Base-by-base conservation (phyloP, 2,888 invertebrate genomes). In the Catocala nupta region DNA sequence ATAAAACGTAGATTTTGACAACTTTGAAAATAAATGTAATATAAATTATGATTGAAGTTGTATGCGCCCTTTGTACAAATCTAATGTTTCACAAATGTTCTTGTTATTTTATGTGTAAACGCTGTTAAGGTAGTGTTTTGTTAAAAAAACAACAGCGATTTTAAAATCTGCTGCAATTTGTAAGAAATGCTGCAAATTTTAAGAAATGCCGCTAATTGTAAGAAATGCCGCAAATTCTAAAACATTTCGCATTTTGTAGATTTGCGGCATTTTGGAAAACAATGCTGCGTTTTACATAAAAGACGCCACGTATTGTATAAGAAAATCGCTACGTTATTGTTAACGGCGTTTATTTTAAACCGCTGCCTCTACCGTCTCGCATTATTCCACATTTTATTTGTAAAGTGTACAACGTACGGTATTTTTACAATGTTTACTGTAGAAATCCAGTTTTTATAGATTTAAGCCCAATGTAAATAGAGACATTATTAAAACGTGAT, bases 371-470 rank as follows among this genome's bases (percentile, higher is more conserved):
- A 58, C 53, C 50, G 63, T 69, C 54, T 61, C 68, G 63, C 60
- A 49, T 66, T 58, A 73, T 72, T 74, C 64, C 70, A 78, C 70
- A 77, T 78, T 75, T 76, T 78, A 77, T 77, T 79, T 80, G 78
- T 78, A 77, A 81, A 84, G 75, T 87, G 87, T 87, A 89, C 87
- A 82, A 82, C 83, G 82, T 89, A 84, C 81, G 80, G 83, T 86
- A 85, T 89, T 91, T 92, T 91, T 91, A 91, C 90, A 88, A 88
- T 87, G 80, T 92, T 90, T 91, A 92, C 90, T 90, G 88, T 92
- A 92, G 87, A 87, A 84, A 89, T 90, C 87, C 87, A 87, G 90
- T 92, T 91, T 88, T 91, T 87, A 82, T 92, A 91, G 90, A 84
- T 73, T 67, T 92, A 92, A 92, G 90, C 70, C 68, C 79, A 80